A percentile compares a stretch with the other conserved stretches of the same genome.
Evolutionary conservation across 1,140 invertebrate genomes (phyloP).

Genomic region (Drosophila sucinea): DNA sequence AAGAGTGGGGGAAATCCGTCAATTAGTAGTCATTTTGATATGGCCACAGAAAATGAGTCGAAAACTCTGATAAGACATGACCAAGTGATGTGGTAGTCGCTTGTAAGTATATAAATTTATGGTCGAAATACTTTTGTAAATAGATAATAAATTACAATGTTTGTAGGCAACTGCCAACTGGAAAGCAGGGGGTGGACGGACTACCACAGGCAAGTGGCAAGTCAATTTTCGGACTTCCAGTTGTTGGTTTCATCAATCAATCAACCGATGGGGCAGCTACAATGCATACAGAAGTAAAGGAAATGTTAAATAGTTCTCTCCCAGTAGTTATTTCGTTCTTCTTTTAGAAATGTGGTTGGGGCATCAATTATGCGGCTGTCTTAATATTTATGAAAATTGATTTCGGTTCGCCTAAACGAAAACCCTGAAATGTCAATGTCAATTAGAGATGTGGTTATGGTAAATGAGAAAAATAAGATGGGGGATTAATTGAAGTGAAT

Average conservation of each 20-base stretch:
- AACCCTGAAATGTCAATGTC: constrained; percentile 72
- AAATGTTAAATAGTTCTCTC: constrained; percentile 55
- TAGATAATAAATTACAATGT: constrained; percentile 72
- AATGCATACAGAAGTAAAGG: constrained; percentile 53
- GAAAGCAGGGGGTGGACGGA: background rate
- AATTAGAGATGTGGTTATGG: constrained; percentile 59
- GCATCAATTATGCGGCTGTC: constrained; percentile 78
- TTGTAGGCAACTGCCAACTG: constrained; percentile 20
- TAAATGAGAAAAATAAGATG: constrained; percentile 9
- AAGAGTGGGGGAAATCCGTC: constrained; percentile 56
- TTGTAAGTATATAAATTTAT: constrained; percentile 54
- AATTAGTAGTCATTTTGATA: constrained; percentile 75
- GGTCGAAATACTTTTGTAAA: constrained; percentile 64
- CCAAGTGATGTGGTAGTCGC: constrained; percentile 1
- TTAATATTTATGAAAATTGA: constrained; percentile 81
- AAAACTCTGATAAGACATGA: constrained; percentile 18
- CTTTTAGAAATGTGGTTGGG: constrained; percentile 23
- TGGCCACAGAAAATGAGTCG: constrained; percentile 28
- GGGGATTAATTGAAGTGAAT: constrained; percentile 1
- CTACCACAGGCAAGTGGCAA: constrained; percentile 16
- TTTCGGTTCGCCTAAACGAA: constrained; percentile 45
- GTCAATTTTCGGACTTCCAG: constrained; percentile 41
- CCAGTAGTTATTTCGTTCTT: constrained; percentile 11
- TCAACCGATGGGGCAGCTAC: constrained; percentile 54
- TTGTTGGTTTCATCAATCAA: constrained; percentile 58